Evolutionary conservation across 2,888 invertebrate genomes (phyloP).

Genomic region (Melanotus villosus): DNA sequence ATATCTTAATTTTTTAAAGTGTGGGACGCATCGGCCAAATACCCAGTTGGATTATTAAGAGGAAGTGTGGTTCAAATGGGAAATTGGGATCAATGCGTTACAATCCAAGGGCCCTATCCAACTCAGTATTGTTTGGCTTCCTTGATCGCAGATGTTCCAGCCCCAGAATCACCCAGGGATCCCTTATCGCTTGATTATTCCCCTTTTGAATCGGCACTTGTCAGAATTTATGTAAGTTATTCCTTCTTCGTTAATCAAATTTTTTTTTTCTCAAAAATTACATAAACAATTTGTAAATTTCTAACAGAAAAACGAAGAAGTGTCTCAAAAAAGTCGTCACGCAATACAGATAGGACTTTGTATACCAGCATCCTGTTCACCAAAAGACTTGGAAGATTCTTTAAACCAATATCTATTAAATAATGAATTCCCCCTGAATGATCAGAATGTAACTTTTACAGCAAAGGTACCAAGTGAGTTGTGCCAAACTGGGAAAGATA

Average conservation of each 20-base stretch:
- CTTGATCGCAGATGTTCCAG: constrained; percentile 58
- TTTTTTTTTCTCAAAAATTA: too few species aligned
- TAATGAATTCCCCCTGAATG: constrained; percentile 59
- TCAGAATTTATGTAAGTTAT: constrained; percentile 63
- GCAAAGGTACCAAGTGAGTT: constrained; percentile 61
- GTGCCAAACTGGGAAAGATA: constrained; percentile 61
- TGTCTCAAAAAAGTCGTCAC: constrained; percentile 61
- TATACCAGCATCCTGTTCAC: constrained; percentile 63
- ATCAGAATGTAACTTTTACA: constrained; percentile 59
- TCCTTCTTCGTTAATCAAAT: not conserved
- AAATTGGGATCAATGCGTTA: constrained; percentile 74
- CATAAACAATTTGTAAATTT: not conserved
- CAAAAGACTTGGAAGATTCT: constrained; percentile 59
- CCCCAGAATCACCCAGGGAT: constrained; percentile 56
- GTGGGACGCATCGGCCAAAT: constrained; percentile 76
- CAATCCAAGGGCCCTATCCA: constrained; percentile 63
- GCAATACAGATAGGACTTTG: constrained; percentile 63
- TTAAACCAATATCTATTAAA: constrained; percentile 58
- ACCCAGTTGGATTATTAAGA: constrained; percentile 71
- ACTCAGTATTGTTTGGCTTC: constrained; percentile 65
- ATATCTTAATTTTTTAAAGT: constrained; percentile 64
- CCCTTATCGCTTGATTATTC: constrained; percentile 57
- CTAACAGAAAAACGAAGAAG: constrained; percentile 55
- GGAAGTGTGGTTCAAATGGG: constrained; percentile 75
- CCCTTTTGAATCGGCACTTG: constrained; percentile 61